Base-by-base conservation (phyloP, 2,888 invertebrate genomes). In the Drosophila seclusa region DNA sequence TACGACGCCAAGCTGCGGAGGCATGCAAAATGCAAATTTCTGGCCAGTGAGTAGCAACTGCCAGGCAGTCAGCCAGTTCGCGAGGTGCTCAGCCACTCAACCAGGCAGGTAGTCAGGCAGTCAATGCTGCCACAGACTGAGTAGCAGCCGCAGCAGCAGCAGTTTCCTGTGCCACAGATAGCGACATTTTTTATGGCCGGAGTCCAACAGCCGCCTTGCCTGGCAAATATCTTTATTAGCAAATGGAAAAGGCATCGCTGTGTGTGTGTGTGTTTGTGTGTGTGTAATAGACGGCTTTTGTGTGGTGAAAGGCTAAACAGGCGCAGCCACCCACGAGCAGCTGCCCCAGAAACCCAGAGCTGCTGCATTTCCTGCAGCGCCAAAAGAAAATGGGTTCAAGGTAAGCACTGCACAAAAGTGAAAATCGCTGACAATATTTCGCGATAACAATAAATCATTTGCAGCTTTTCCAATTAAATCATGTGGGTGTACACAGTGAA, bases 81-180 rank as follows among this genome's bases (percentile, higher is more conserved):
- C 29, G 58, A 72, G 42, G 45, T 29, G n/a, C 18, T 29, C 29
- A 63, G 65, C 42, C 64, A 65, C 42, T 55, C 68, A 54, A 54
- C 62, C 57, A 72, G 64, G 50, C 68, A 72, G 73, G 38, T 60
- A 63, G 63, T 36, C 63, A 69, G 42, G 49, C 45, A 45, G 45
- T 45, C 45, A 45, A 24, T 45, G 45, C 45, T 45, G 45, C 45
- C 24, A 24, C 45, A 45, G 45, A 24, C 21, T 7, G 11, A 61
- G 45, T 21, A 71, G 48, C 65, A 54, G 61, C 61, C 62, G 70
- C 60, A 42, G 53, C 31, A 61, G 60, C 27, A 61, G 29, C 80
- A 50, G 83, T 81, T 85, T 85, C 85, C 85, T 85, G 85, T 86
- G 85, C 73, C 84, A 77, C 78, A 84, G 84, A 84, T 87, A 78